phyloP scores from a whole-genome alignment of 2,797 vertebrate species.

The Chaetophractus vellerosus region DNA sequence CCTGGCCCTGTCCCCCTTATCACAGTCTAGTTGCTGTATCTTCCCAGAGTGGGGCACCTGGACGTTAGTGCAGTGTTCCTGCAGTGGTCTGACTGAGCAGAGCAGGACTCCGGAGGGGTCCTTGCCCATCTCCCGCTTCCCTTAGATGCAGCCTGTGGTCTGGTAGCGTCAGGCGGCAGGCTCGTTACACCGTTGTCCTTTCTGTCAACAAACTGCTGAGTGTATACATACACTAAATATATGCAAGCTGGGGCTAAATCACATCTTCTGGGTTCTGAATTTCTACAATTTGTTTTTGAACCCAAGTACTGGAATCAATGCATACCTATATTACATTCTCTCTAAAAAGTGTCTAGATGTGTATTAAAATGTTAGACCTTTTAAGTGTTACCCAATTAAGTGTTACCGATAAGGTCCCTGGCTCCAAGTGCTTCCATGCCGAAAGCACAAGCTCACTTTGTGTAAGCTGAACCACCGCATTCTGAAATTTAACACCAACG shows the following conservation, averaged over 20 bases:
- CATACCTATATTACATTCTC: background rate
- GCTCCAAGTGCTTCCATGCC: fast-evolving
- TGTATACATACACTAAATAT: too few species aligned
- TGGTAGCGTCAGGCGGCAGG: background rate
- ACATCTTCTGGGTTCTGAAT: background rate
- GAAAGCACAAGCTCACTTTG: background rate
- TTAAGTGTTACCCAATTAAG: background rate
- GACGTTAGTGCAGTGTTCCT: fast-evolving
- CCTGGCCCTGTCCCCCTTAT: background rate
- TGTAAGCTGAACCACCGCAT: background rate
- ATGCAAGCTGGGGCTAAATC: background rate
- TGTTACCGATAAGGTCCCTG: background rate
- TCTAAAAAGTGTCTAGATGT: background rate
- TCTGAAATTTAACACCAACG: background rate
- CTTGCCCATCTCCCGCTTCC: background rate
- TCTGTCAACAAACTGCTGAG: background rate
- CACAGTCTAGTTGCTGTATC: background rate
- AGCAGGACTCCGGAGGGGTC: too few species aligned
- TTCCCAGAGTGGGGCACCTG: background rate
- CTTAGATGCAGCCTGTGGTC: background rate
- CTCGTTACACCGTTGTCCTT: background rate
- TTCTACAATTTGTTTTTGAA: background rate
- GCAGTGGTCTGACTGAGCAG: fast-evolving
- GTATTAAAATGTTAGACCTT: background rate
- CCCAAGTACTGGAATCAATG: background rate